Evolutionary conservation across 2,113 vertebrate genomes (phyloP), one percentile per base, ranked within the genome.

Genomic region (Laticauda laticaudata): DNA sequence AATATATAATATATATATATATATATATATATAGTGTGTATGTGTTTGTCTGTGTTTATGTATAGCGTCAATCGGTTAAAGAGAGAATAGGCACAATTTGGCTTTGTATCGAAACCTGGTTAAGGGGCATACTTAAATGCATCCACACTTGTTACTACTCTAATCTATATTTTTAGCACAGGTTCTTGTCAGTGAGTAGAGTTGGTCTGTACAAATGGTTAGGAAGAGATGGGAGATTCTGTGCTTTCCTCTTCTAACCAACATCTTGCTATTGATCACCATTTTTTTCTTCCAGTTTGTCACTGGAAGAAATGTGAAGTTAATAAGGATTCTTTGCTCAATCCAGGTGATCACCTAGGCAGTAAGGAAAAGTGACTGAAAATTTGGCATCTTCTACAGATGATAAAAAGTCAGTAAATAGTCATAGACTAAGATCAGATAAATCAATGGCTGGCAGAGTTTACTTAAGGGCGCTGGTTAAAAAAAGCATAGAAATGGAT

Each of bases 361-460:
- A 81, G 20, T 43, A 81, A 43, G 75, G 18, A 43, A 81, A 43
- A 81, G 18, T 43, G 34, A 39, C 7, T 81, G 2, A 81, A 81
- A 81, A 7, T 43, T 81, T 81, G 75, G 75, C 34, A 81, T 34
- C 75, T 15, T 81, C 39, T 43, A 81, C 34, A 81, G 75, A 81
- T 81, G 75, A 20, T 81, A 81, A 59, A 81, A 81, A 18, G 24
- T 34, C 29, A 55, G 23, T 34, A 55, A 54, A 23, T 39, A 45
- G 45, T 8, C 6, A 54, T 21, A 54, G n/a, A 55, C 7, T 18
- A 55, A 34, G 26, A 69, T 51, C 59, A 90, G 64, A 88, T 89
- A 86, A 15, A 94, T 69, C 54, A 93, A n/a, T 43, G 86, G n/a
- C 94, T 92, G 54, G 94, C 20, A 54, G 48, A 54, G 26, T 29